Evolutionary conservation across 1,140 invertebrate genomes (phyloP), one percentile per base, ranked within the genome.

Genomic region (Drosophila ananassae): DNA sequence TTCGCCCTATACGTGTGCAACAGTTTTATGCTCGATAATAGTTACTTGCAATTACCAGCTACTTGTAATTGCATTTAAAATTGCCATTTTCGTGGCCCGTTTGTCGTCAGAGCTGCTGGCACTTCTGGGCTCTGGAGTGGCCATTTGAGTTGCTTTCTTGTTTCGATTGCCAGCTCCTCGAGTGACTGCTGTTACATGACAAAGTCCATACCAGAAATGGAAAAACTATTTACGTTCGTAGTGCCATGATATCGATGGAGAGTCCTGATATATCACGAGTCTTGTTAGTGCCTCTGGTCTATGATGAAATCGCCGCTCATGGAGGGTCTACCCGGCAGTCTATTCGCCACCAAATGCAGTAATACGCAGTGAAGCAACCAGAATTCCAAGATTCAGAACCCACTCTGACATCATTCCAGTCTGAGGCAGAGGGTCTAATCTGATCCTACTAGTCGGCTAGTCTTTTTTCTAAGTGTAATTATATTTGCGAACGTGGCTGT

Each of bases 51-150:
- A 52, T 78, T 78, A 71, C 66, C 68, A 72, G 46, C 68, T 71
- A 59, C 51, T 66, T 66, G 64, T 84, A 79, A 83, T 72, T 78
- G 82, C 59, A 79, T 79, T 66, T 51, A 39, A 75, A 82, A 84
- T 72, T 66, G 82, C 69, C 54, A 37, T 55, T 69, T 53, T 37
- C 50, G 39, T 30, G 39, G 22, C 22, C 25, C 12, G 61, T 39
- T 55, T 39, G 66, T 69, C 63, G 66, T 69, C 63, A 48, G 17
- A 66, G 39, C 58, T 8, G 13, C 21, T 9, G 17, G 8, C 17
- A 28, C 25, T 28, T 13, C 39, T 22, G 44, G 39, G 32, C 25
- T 69, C 30, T 69, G 22, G 66, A 69, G 66, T 68, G 66, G 10
- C 66, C 41, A 13, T 47, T 50, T 25, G 21, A 69, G 66, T 69